These are phyloP conservation scores for Maniola jurtina DNA, from an alignment of 1,140 invertebrate species.

Conservation along the genomic window DNA sequence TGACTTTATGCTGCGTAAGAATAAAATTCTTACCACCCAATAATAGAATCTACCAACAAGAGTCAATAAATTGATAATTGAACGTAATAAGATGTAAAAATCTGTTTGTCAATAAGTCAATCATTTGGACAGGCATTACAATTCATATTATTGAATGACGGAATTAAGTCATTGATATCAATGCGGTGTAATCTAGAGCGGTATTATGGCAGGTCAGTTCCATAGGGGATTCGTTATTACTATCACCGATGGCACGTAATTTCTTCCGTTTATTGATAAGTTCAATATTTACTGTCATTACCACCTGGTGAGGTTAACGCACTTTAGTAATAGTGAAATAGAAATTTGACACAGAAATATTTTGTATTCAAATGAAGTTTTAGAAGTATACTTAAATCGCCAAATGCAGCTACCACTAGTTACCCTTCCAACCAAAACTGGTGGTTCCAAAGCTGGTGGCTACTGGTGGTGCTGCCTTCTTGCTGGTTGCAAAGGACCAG, in stretches of 20 bases:
- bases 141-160: constrained; percentile 39
- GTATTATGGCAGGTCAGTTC: constrained; percentile 70
- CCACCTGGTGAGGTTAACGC: constrained; percentile 64
- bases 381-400: no score
- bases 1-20: no score
- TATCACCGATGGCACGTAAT: constrained; percentile 60
- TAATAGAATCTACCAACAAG: background rate
- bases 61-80: background rate
- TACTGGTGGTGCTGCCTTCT: no score
- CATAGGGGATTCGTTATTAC: constrained; percentile 32
- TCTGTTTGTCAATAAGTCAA: constrained; percentile 28
- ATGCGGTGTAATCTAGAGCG: constrained; percentile 54
- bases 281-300: constrained; percentile 62
- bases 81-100: constrained; percentile 9
- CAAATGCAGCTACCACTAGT: no score
- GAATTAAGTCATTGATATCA: constrained; percentile 53
- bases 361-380: no score
- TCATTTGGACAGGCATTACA: constrained; percentile 53
- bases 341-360: no score
- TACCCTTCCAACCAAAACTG: no score
- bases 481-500: no score
- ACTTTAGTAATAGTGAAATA: constrained; percentile 26
- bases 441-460: no score
- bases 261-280: constrained; percentile 72
- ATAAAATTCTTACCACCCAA: no score